Evolutionary conservation across 2,797 vertebrate species (phyloP).

Genomic region (Astyanax mexicanus): DNA sequence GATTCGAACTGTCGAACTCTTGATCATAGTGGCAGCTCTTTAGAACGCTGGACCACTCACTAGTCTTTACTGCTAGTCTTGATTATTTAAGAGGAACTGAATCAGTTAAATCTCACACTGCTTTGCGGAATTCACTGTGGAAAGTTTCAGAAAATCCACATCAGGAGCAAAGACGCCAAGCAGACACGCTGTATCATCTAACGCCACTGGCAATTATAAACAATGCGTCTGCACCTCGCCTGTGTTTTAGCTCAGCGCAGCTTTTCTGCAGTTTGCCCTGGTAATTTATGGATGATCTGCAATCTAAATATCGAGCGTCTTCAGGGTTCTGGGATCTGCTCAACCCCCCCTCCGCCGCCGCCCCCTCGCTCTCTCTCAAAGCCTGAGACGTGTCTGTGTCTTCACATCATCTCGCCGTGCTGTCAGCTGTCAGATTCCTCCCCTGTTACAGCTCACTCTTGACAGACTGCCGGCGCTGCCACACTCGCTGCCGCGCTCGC

Average conservation of each 20-base stretch:
- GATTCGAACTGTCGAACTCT: too few species aligned
- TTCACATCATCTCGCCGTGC: constrained; percentile 12
- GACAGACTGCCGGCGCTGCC: constrained; percentile 12
- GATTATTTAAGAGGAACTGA: neutral
- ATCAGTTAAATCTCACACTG: too few species aligned
- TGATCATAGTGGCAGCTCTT: too few species aligned
- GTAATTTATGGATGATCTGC: constrained; percentile 8
- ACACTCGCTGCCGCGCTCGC: constrained; percentile 1
- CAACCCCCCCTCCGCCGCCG: neutral
- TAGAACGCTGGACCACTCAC: too few species aligned
- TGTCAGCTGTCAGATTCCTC: constrained; percentile 29
- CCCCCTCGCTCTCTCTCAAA: constrained; percentile 1
- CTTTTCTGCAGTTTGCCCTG: neutral
- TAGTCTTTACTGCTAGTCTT: too few species aligned
- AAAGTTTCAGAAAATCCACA: neutral
- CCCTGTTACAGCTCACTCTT: constrained; percentile 16
- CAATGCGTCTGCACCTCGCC: neutral
- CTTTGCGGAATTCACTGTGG: neutral
- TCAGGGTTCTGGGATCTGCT: constrained; percentile 4
- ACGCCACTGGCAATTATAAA: neutral
- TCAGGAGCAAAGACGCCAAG: neutral
- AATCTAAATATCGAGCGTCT: constrained; percentile 11
- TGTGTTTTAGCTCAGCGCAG: neutral
- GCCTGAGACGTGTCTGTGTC: constrained; percentile 7
- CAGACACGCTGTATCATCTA: neutral